phyloP scores from a whole-genome alignment of 1,140 invertebrate genomes.

The Lepidostoma basale region DNA sequence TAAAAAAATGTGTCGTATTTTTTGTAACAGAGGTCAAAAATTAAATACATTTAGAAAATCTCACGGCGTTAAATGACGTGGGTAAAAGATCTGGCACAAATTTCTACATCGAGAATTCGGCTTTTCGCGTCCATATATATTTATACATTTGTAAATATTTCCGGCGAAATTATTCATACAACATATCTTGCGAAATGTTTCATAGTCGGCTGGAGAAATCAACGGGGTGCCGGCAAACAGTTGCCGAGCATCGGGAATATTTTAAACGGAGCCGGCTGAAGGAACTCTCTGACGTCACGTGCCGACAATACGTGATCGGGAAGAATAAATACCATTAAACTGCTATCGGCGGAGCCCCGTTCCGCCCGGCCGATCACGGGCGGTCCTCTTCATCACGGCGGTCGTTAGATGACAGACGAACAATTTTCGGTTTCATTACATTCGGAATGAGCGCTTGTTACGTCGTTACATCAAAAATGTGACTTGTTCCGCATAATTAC shows the following conservation, averaged over 20 bases:
- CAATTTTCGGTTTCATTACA: constrained; percentile 15
- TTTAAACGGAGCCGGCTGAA: constrained; percentile 1
- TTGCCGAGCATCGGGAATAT: constrained; percentile 11
- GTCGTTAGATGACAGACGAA: constrained; percentile 14
- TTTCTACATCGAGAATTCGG: background rate
- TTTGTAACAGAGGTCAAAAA: too few species aligned
- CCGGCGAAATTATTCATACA: constrained; percentile 4
- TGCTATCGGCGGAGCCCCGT: constrained; percentile 1
- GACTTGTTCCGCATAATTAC: background rate
- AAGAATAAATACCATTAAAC: constrained; percentile 28
- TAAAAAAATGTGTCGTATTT: background rate
- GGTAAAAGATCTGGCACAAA: background rate
- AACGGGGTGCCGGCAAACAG: constrained; percentile 5
- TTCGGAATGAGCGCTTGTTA: constrained; percentile 12
- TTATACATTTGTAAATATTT: constrained; percentile 4
- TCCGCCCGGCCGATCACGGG: background rate
- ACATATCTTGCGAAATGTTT: constrained; percentile 7
- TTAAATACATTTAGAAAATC: too few species aligned
- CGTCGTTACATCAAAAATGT: background rate
- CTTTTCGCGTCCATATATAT: background rate
- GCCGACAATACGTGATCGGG: constrained; percentile 11
- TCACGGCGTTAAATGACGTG: background rate
- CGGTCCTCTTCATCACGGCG: background rate
- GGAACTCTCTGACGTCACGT: constrained; percentile 24
- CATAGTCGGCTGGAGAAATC: constrained; percentile 1